These are phyloP conservation scores for Heliothis peltigera DNA, from an alignment of 2,888 invertebrate species.

Conservation along the genomic window DNA sequence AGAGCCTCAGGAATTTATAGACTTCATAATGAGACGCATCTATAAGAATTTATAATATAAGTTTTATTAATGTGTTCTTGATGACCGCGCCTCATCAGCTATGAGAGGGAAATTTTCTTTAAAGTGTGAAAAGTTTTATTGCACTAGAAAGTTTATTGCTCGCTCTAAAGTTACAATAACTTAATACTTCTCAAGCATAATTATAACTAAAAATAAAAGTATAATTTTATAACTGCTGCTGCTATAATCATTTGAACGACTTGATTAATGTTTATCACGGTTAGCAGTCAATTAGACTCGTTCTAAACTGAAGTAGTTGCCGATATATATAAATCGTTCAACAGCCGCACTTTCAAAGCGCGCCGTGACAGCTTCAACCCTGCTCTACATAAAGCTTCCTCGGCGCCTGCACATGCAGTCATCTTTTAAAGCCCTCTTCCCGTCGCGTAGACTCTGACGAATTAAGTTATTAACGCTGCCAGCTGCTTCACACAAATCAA, in stretches of 20 bases:
- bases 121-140: constrained; percentile 45
- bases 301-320: constrained; percentile 70
- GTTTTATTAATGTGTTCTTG: constrained; percentile 59
- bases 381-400: constrained; percentile 78
- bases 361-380: constrained; percentile 73
- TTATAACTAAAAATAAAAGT: constrained; percentile 27
- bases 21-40: constrained; percentile 57
- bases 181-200: constrained; percentile 23
- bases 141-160: constrained; percentile 32
- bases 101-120: constrained; percentile 44
- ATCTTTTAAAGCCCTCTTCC: constrained; percentile 84
- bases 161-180: constrained; percentile 30
- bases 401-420: constrained; percentile 81
- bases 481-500: constrained; percentile 89
- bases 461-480: constrained; percentile 89
- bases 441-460: constrained; percentile 86
- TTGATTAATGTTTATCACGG: constrained; percentile 75
- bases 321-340: constrained; percentile 84
- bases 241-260: constrained; percentile 55
- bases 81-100: constrained; percentile 43
- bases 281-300: constrained; percentile 79
- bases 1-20: constrained; percentile 62
- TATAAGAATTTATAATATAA: constrained; percentile 58
- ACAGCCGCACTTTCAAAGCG: constrained; percentile 71
- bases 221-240: constrained; percentile 14